These are phyloP conservation scores for Synaphobranchus kaupii DNA, from an alignment of 2,797 vertebrate species.

Conservation along the genomic window DNA sequence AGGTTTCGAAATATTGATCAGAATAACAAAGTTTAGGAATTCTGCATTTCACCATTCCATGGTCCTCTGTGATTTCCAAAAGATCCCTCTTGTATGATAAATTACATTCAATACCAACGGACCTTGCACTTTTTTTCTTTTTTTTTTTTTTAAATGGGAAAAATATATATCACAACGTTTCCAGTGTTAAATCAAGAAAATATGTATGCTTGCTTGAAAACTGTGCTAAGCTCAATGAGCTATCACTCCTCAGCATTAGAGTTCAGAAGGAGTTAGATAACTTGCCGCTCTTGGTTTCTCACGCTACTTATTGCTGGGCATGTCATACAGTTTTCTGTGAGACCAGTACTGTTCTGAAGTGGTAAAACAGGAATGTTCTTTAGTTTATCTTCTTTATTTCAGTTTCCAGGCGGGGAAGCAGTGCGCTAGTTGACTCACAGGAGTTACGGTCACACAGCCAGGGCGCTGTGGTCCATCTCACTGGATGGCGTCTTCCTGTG, in stretches of 20 bases:
- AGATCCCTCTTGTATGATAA: constrained; percentile 9
- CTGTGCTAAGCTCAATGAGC: not conserved
- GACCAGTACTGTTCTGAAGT: not conserved
- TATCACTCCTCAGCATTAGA: not conserved
- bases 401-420: not conserved
- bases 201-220: not conserved
- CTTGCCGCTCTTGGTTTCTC: not conserved
- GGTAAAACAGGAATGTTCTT: not conserved
- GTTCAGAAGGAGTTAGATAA: not conserved
- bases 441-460: not conserved
- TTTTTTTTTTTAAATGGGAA: not conserved
- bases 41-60: not conserved
- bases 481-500: not conserved
- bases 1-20: constrained; percentile 19
- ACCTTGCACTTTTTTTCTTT: not conserved
- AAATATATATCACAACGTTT: constrained; percentile 4
- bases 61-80: not conserved
- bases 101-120: not conserved
- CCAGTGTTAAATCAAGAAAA: not conserved
- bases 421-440: not conserved
- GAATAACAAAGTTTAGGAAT: not conserved
- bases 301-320: not conserved
- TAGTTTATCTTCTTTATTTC: not conserved
- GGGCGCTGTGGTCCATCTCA: not conserved
- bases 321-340: not conserved